A percentile compares a stretch with the other conserved stretches of the same genome.
Evolutionary conservation across 2,888 invertebrate genomes (phyloP).

Genomic region (Clostera curtula): DNA sequence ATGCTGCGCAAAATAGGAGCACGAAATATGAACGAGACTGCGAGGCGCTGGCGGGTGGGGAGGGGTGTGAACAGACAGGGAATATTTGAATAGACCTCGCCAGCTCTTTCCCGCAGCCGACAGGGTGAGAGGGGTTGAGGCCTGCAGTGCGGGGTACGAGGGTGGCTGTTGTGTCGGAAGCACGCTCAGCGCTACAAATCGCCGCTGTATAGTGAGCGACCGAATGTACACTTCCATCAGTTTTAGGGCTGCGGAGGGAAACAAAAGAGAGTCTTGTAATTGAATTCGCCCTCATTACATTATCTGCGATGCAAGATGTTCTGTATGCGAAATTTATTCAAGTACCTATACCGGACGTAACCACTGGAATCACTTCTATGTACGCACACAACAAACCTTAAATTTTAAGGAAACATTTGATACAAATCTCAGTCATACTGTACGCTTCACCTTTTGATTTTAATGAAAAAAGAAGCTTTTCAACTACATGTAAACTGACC

Average conservation of each 20-base stretch:
- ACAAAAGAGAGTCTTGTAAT: conserved; percentile 60
- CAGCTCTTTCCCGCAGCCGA: conserved; percentile 50
- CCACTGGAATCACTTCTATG: no score
- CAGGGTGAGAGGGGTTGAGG: conserved; percentile 29
- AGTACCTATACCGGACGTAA: conserved; percentile 23
- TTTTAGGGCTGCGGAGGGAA: conserved; percentile 35
- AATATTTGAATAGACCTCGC: conserved; percentile 70
- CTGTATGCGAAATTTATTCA: conserved; percentile 28
- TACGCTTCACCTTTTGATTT: no score
- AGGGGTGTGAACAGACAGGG: conserved; percentile 68
- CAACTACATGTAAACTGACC: no score
- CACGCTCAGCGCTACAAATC: conserved; percentile 59
- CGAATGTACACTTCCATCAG: conserved; percentile 65
- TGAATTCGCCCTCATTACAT: conserved; percentile 66
- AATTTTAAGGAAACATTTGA: no score
- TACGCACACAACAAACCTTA: no score
- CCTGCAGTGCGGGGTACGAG: conserved; percentile 29
- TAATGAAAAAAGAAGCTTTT: no score
- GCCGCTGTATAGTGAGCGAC: conserved; percentile 59
- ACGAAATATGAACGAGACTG: conserved; percentile 76
- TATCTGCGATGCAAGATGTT: conserved; percentile 55
- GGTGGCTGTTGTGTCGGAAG: conserved; percentile 70
- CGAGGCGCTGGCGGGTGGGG: conserved; percentile 69
- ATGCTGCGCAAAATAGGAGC: conserved; percentile 77
- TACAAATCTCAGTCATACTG: no score